These are phyloP conservation scores for Gobionotothen gibberifrons DNA, from an alignment of 2,797 vertebrate species.

Conservation along the genomic window DNA sequence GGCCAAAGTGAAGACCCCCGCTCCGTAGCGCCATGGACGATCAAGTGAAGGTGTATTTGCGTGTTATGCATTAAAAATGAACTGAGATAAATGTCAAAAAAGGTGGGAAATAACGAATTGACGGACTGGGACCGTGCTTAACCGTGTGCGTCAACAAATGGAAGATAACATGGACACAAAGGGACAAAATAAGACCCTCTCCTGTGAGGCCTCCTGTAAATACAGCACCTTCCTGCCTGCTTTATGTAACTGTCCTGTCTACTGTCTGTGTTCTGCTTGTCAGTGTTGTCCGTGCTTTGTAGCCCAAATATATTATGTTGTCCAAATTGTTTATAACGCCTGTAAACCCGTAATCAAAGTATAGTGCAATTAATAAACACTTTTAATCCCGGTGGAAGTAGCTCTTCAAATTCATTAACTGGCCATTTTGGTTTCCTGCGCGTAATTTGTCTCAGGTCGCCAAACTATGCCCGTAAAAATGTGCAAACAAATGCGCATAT, in stretches of 20 bases:
- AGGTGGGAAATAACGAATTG: not conserved
- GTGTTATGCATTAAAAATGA: conserved; percentile 10
- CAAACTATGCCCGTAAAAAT: not conserved
- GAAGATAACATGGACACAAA: conserved; percentile 30
- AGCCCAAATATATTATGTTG: conserved; percentile 59
- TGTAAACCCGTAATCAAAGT: conserved; percentile 73
- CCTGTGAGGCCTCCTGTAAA: conserved; percentile 70
- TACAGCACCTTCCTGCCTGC: conserved; percentile 72
- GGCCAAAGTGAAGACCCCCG: conserved; percentile 84
- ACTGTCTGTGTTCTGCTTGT: conserved; percentile 62
- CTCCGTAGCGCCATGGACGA: conserved; percentile 68
- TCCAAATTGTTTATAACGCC: conserved; percentile 75
- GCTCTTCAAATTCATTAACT: conserved; percentile 5
- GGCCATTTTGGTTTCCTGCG: not conserved
- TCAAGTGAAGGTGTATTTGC: conserved; percentile 8
- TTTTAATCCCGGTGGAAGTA: conserved; percentile 61
- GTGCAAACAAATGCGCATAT: conserved; percentile 10
- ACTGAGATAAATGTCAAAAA: conserved; percentile 23
- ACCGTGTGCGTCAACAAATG: conserved; percentile 37
- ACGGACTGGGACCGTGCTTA: conserved; percentile 29
- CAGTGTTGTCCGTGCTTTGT: conserved; percentile 64
- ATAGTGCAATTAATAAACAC: conserved; percentile 79
- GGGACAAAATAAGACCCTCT: conserved; percentile 34
- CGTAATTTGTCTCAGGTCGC: not conserved
- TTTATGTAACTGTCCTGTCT: conserved; percentile 66